A percentile compares a stretch with the other conserved stretches of the same genome.
Conservation (phyloP, 1,140 invertebrate genomes). For the Camponotus floridanus region DNA sequence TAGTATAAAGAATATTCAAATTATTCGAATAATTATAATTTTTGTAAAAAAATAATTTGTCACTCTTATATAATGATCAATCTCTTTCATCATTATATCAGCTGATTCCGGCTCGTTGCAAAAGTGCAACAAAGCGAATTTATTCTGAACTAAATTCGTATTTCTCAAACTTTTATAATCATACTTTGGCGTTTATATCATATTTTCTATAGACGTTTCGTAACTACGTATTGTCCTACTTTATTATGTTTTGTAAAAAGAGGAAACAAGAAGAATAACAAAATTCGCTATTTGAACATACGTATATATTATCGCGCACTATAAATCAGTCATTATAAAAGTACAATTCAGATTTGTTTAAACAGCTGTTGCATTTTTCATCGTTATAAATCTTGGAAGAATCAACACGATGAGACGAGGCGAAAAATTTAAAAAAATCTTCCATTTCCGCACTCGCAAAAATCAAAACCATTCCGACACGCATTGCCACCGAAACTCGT, state of each 20-base stretch:
- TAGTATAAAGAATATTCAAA: background rate
- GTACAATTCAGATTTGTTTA: slow-evolving; percentile 20
- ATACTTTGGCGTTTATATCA: background rate
- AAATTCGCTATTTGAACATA: slow-evolving; percentile 2
- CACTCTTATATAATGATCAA: background rate
- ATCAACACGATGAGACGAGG: background rate
- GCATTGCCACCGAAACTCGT: slow-evolving; percentile 11
- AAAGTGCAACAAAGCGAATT: background rate
- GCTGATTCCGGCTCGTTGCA: background rate
- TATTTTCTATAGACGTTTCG: slow-evolving; percentile 6
- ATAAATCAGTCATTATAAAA: slow-evolving; percentile 5
- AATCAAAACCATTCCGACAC: slow-evolving; percentile 3
- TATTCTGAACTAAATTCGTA: background rate
- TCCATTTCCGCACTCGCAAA: background rate
- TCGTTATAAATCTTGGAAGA: background rate
- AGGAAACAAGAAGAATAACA: background rate
- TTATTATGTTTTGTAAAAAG: background rate
- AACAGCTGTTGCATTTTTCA: slow-evolving; percentile 42
- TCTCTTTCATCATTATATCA: background rate
- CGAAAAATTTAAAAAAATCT: background rate
- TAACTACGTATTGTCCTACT: background rate
- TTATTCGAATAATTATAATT: background rate
- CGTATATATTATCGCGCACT: background rate
- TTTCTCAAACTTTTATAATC: background rate
- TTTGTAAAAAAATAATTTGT: background rate